phyloP scores from a whole-genome alignment of 30 jellyfish, hydroid and myxozoan genomes.

The Clytia hemisphaerica region DNA sequence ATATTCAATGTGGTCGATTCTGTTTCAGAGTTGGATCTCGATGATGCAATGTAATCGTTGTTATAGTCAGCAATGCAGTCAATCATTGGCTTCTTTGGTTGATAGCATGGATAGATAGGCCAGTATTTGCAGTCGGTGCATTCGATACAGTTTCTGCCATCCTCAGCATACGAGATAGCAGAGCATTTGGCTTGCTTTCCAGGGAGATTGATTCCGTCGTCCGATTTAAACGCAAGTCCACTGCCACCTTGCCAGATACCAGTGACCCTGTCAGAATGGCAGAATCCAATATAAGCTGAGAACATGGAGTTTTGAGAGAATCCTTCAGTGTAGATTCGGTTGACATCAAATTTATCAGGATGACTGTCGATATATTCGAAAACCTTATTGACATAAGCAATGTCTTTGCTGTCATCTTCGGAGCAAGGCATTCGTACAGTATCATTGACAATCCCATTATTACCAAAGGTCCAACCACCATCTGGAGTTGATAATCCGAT shows the following conservation, averaged over 20 bases:
- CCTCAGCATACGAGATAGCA: background rate
- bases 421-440: background rate
- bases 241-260: slow-evolving; percentile 7
- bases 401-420: background rate
- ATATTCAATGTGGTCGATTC: background rate
- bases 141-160: background rate
- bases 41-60: background rate
- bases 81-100: background rate
- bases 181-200: background rate
- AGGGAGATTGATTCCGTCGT: background rate
- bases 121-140: background rate
- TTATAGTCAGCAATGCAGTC: background rate
- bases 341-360: background rate
- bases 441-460: background rate
- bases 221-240: background rate
- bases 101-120: background rate
- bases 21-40: background rate
- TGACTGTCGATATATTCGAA: background rate
- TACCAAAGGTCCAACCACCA: background rate
- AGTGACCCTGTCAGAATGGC: background rate
- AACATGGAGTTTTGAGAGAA: slow-evolving; percentile 1
- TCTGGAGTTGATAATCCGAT: background rate
- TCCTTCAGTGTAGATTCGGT: background rate
- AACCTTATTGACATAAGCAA: background rate
- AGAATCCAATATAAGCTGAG: slow-evolving; percentile 1